Percentiles rank a stretch among this genome's conserved stretches.
phyloP scores from a whole-genome alignment of 2,888 invertebrate species.

The Lasioglossum figueresi region DNA sequence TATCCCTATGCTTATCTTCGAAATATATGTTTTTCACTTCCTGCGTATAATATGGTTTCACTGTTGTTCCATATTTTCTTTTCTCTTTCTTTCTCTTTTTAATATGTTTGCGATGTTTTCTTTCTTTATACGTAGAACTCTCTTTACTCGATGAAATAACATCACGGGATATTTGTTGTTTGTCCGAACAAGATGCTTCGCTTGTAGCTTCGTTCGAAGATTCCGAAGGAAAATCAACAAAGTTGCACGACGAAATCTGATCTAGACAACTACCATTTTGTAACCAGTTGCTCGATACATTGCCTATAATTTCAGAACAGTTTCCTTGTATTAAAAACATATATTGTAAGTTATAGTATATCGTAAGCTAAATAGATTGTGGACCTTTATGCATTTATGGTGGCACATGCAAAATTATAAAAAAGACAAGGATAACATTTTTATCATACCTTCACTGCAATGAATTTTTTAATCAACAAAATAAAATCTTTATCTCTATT shows the following conservation, averaged over 20 bases:
- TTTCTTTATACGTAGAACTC: constrained; percentile 27
- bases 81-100: constrained; percentile 75
- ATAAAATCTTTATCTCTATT: not conserved
- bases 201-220: constrained; percentile 70
- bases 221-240: constrained; percentile 65
- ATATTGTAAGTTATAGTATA: not conserved
- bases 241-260: constrained; percentile 62
- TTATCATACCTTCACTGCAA: not conserved
- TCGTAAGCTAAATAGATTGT: not conserved
- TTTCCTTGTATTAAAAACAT: not conserved
- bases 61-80: constrained; percentile 66
- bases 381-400: not conserved
- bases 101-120: constrained; percentile 53
- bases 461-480: not conserved
- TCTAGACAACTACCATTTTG: constrained; percentile 84
- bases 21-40: constrained; percentile 84
- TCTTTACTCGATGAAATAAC: constrained; percentile 40
- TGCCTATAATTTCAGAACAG: constrained; percentile 55
- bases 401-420: not conserved
- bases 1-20: constrained; percentile 87
- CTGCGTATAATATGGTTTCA: constrained; percentile 65
- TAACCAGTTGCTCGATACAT: constrained; percentile 70
- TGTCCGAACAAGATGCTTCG: constrained; percentile 24
- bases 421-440: not conserved
- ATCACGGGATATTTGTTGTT: constrained; percentile 13